These are phyloP conservation scores for Drosophila sp. DNA, from an alignment of 1,140 invertebrate species.

Conservation along the genomic window DNA sequence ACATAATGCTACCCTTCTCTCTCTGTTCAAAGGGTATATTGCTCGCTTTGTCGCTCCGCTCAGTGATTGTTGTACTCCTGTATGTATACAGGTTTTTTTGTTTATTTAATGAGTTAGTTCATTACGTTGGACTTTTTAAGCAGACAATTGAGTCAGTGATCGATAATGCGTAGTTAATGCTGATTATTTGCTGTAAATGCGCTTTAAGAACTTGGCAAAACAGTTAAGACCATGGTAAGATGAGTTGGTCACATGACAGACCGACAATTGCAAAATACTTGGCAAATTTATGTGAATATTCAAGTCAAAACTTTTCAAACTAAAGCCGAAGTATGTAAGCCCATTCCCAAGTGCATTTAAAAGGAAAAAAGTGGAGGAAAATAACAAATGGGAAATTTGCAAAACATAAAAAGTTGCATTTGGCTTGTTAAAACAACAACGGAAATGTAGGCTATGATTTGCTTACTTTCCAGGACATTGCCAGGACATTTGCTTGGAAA, in stretches of 20 bases:
- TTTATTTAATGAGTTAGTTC: conserved; percentile 32
- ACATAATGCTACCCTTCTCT: conserved; percentile 48
- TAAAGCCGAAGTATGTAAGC: neutral
- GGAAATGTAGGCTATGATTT: conserved; percentile 82
- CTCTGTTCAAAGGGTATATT: conserved; percentile 30
- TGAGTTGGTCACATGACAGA: neutral
- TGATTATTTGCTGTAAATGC: neutral
- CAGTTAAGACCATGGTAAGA: conserved; percentile 24
- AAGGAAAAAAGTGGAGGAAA: conserved; percentile 10
- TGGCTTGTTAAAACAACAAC: conserved; percentile 68
- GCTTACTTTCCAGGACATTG: conserved; percentile 70
- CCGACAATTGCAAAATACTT: conserved; percentile 27
- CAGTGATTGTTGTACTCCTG: conserved; percentile 9
- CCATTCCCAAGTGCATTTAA: conserved; percentile 22
- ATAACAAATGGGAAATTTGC: conserved; percentile 24
- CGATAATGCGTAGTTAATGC: conserved; percentile 26
- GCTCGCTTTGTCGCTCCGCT: neutral
- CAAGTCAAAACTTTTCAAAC: conserved; percentile 34
- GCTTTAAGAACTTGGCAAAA: neutral
- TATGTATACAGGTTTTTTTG: conserved; percentile 4
- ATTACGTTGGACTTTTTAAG: conserved; percentile 29
- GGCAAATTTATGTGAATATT: conserved; percentile 52
- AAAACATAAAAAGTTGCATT: conserved; percentile 44
- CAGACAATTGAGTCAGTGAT: conserved; percentile 2
- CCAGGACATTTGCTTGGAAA: conserved; percentile 53